Base-by-base conservation (phyloP, 2,113 vertebrate species). In the Colossoma macropomum region DNA sequence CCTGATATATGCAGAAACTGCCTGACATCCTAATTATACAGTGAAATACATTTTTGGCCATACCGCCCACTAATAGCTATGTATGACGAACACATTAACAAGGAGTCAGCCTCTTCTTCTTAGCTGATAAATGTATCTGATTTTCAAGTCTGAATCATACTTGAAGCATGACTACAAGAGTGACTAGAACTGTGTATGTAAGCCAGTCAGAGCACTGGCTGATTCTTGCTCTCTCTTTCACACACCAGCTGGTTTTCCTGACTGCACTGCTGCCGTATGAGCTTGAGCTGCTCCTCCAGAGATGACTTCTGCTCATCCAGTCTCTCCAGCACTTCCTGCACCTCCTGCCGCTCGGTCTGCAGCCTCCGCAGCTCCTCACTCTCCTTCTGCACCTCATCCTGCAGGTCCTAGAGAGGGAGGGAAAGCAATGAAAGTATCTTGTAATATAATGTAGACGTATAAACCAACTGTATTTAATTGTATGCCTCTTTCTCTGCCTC, bases 331-430 rank as follows among this genome's bases (percentile, higher is more conserved):
- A 95, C 94, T 48, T 98, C 97, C 90, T 99, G 96, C 0, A 96
- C 95, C 88, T 97, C 96, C 90, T 97, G 95, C 45, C 97, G 96
- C 89, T 98, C 97, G 70, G 92, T 78, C 92, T 98, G 96, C 19
- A 99, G 95, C 80, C 90, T 95, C 87, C 96, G 96, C 72, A 99
- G 90, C 62, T 95, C 96, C 89, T 81, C 94, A 59, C 90, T 97
- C 87, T 98, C 97, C 85, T 91, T 94, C 17, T 96, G 95, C 56
- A 99, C 97, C 91, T 97, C 98, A 90, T 96, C 96, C 86, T 99
- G 98, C 82, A 99, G 94, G 89, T 98, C 98, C 98, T 99, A 62
- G 75, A 72, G 28, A 30, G 2, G 17, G 23, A 25, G 19, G 30
- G 4, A 38, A 8, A 23, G 13, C 41, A 30, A 12, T 45, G 11